phyloP scores from a whole-genome alignment of 2,797 vertebrate genomes.

The Apogon talboti region DNA sequence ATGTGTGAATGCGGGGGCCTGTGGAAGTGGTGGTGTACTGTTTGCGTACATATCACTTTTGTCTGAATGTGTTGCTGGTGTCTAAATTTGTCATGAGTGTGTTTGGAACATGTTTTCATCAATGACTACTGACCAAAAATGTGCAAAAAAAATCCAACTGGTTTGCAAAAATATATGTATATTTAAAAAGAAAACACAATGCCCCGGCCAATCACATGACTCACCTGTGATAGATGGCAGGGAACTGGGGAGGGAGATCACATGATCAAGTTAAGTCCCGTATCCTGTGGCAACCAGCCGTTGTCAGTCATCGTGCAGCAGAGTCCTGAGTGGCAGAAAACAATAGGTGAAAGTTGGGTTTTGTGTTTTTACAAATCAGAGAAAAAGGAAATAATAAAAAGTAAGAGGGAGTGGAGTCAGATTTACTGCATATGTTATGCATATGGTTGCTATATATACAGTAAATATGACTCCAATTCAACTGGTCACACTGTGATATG shows the following conservation, averaged over 20 bases:
- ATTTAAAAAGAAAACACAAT: background rate
- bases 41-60: conserved; percentile 51
- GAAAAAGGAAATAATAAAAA: too few relatives aligned
- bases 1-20: conserved; percentile 62
- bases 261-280: conserved; percentile 73
- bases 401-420: background rate
- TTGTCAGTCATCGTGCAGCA: conserved; percentile 67
- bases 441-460: background rate
- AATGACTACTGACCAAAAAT: conserved; percentile 36
- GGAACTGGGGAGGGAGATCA: conserved; percentile 68
- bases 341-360: conserved; percentile 14
- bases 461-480: conserved; percentile 28
- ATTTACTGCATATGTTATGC: background rate
- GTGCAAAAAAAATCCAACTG: background rate
- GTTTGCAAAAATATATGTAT: conserved; percentile 4
- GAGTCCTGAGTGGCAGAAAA: conserved; percentile 62
- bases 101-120: conserved; percentile 53
- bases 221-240: conserved; percentile 73
- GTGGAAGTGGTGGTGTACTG: conserved; percentile 34
- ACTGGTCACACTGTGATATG: conserved; percentile 22
- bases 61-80: conserved; percentile 56
- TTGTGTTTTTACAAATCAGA: conserved; percentile 1
- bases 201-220: conserved; percentile 42
- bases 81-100: conserved; percentile 48
- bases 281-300: conserved; percentile 59